phyloP scores from a whole-genome alignment of 2,888 invertebrate species.

The Nysson spinosus region DNA sequence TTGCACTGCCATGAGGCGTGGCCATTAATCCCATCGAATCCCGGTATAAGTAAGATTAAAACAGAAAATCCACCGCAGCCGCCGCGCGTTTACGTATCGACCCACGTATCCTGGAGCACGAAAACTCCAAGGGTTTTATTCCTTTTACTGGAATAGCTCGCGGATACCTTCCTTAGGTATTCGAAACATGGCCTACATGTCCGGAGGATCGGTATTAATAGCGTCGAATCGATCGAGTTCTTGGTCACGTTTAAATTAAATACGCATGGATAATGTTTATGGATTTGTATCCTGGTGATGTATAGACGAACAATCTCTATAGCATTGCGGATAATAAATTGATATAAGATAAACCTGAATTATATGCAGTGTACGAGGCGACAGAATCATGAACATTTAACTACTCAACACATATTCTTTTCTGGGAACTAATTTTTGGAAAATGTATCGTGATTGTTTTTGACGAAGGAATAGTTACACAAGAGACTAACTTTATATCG shows the following conservation, averaged over 20 bases:
- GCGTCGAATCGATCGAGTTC: conserved; percentile 17
- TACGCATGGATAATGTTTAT: conserved; percentile 15
- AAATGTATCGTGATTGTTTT: too few relatives aligned
- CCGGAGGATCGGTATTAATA: conserved; percentile 42
- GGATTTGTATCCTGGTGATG: background rate
- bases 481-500: too few relatives aligned
- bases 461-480: too few relatives aligned
- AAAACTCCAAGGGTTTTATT: conserved; percentile 11
- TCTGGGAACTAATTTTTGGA: too few relatives aligned
- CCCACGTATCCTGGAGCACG: conserved; percentile 30
- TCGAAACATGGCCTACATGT: conserved; percentile 30
- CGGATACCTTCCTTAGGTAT: conserved; percentile 27
- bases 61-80: too few relatives aligned
- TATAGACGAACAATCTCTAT: conserved; percentile 4
- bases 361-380: too few relatives aligned
- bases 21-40: conserved; percentile 62
- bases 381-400: too few relatives aligned
- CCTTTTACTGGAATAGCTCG: conserved; percentile 18
- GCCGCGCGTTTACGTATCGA: conserved; percentile 25
- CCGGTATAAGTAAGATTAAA: conserved; percentile 59
- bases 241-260: conserved; percentile 45
- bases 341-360: too few relatives aligned
- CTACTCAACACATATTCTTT: too few relatives aligned
- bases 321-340: too few relatives aligned
- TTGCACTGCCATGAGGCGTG: conserved; percentile 54